Evolutionary conservation across 2,797 vertebrate genomes (phyloP), one percentile per base, ranked within the genome.

Genomic region (Amblyraja radiata): DNA sequence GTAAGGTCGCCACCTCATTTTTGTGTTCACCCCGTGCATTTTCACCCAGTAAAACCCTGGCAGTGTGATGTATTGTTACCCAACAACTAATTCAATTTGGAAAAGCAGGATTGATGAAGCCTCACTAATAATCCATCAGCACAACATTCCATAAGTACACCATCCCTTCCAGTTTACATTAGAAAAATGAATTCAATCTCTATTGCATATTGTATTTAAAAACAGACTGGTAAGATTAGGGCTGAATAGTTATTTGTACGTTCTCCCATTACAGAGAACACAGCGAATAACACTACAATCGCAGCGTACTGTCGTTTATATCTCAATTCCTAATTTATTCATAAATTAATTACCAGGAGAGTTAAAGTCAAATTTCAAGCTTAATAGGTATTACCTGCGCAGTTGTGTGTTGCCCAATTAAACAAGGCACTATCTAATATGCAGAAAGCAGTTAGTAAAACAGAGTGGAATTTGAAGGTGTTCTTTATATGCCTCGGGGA

Each of bases 281-380:
- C 16, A 16, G 14, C 1, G 61, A 88, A 65, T 5, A 88, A 88
- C 18, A 88, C 14, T n/a, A 32, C 61, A 1, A 32, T 88, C 61
- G 18, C 1, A 21, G 21, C 16, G 8, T 32, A 68, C 16, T 68
- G 5, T 63, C 16, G 6, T 68, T 61, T 63, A 28, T 63, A 36
- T 68, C n/a, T 21, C 61, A 68, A 21, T 68, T 16, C 63, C 32
- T 88, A 68, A 88, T 88, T 88, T 88, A 88, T 88, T 65, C 63
- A 18, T 61, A 88, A 68, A 32, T 36, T 68, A 88, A 68, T 88
- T 68, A 88, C n/a, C 61, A 88, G 84, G 32, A 88, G 36, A 74
- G 32, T 65, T 88, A 63, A 88, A 68, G 63, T 88, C n/a, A 88
- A 68, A 68, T 88, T 88, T 68, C 84, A 61, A 88, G 28, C 84